Percentiles rank a stretch among this genome's conserved stretches.
Evolutionary conservation across 2,797 vertebrate species (phyloP).

Genomic region (Scyliorhinus canicula): DNA sequence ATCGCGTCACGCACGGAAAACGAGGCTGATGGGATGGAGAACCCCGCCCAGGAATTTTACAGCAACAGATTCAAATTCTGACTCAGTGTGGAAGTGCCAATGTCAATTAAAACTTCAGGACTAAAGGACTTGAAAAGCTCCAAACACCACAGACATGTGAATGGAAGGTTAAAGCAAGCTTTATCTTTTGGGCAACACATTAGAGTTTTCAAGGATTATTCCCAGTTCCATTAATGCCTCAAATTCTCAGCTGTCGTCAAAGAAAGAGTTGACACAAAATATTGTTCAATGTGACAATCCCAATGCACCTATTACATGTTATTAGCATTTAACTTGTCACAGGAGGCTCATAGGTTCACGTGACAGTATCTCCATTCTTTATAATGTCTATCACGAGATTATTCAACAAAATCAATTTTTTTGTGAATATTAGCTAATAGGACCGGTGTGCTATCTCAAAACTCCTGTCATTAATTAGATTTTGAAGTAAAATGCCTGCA

Average conservation of each 20-base stretch:
- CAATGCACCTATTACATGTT: background rate
- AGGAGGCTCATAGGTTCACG: background rate
- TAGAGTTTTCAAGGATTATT: too few relatives aligned
- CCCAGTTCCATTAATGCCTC: too few relatives aligned
- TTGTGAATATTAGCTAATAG: background rate
- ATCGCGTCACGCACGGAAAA: too few relatives aligned
- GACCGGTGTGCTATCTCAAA: background rate
- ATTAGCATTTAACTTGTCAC: background rate
- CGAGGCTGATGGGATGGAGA: too few relatives aligned
- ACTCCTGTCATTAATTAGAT: background rate
- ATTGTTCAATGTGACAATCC: background rate
- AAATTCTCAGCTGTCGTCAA: background rate
- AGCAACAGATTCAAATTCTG: background rate
- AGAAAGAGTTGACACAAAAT: background rate
- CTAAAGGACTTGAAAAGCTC: background rate
- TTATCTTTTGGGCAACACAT: background rate
- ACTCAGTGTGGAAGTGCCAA: background rate
- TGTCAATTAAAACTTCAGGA: background rate
- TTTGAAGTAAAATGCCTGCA: background rate
- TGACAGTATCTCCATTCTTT: background rate
- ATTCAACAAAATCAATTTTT: background rate
- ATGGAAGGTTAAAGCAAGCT: background rate
- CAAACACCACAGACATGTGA: background rate
- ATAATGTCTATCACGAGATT: background rate
- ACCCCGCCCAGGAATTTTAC: too few relatives aligned